Base-by-base conservation (phyloP, 64 coral and sea anemone genomes). In the Astreopora myriophthalma region DNA sequence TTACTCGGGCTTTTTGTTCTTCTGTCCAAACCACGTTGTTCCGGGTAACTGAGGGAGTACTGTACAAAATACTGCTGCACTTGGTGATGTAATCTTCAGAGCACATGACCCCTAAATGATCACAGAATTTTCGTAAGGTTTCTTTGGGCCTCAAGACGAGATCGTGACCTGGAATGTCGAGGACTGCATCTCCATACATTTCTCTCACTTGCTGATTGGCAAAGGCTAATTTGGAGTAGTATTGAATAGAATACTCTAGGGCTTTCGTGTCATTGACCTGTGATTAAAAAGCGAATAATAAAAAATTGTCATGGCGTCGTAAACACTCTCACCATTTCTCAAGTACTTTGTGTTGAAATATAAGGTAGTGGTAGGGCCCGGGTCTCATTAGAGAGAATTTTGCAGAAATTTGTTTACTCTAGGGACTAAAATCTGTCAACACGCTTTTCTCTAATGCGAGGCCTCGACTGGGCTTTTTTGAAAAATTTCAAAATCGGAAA, bases 91-190 rank as follows among this genome's bases (percentile, higher is more conserved):
- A 83, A 23, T 83, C 33, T 14, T 83, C 49, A 64, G 79, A 33
- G 33, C 79, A 83, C 22, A 33, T 39, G 19, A 83, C 79, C 10
- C 79, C 55, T n/a, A 83, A 83, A 39, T 83, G 79, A 3, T 83
- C 57, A 39, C 79, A 83, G 8, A 83, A 37, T 38, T 65, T 83
- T 9, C 26, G 57, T 20, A 83, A 29, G 1, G 79, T 83, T 65
- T 83, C 52, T 64, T 17, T 38, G 19, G 79, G 79, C 26, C 79
- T 83, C 10, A 83, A 8, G 17, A 83, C 27, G 2, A 29, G 23
- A 35, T 83, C 79, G 11, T 64, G 79, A 4, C 49, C 79, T 34
- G 52, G 79, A 83, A 83, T 65, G 30, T 83, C 79, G 3, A 83
- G 33, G n/a, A 79, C 75, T 33, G 48, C 75, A 1, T 79, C 44